Base-by-base conservation (phyloP, 2,113 vertebrate species). In the Paradisaea rubra region DNA sequence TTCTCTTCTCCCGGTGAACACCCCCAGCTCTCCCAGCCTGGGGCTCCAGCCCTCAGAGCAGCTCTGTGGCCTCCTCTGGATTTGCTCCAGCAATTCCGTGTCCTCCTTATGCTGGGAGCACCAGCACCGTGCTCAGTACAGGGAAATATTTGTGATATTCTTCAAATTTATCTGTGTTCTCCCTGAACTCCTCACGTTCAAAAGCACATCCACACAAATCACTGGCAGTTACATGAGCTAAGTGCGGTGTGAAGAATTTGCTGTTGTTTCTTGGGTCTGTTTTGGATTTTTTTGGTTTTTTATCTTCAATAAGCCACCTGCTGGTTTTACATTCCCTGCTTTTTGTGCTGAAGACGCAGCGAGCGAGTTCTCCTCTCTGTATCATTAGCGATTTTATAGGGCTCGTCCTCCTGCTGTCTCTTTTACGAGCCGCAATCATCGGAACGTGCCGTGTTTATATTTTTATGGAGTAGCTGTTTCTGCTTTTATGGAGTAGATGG, bases 151-250 rank as follows among this genome's bases (percentile, higher is more conserved):
- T 12, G 14, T 41, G n/a, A n/a, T 10, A 8, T 7, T 15, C 11
- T 23, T 10, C 42, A 31, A 1, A 57, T 50, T 19, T 22, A 6
- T 20, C 47, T 19, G 2, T 44, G 66, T 82, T 70, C 50, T 66
- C 71, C 37, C 66, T 42, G 2, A 49, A 11, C 11, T 57, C 27
- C 3, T 6, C 20, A 13, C 2, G 0, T 65, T 78, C 60, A 13
- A 3, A 61, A 61, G 37, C 31, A 11, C 35, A 33, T 42, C 56
- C 50, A 1, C 24, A 30, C 16, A 13, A 33, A 52, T 18, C 54
- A 4, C 44, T 27, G 13, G 23, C 23, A 6, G 16, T n/a, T 44
- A 10, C 2, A 0, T 0, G 5, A 37, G 37, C 42, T 6, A 6
- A 39, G 33, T 2, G 2, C 1, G 15, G 15, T 5, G 19, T 33